Conservation (phyloP, 2,888 invertebrate genomes). For the Exocentrus adspersus region DNA sequence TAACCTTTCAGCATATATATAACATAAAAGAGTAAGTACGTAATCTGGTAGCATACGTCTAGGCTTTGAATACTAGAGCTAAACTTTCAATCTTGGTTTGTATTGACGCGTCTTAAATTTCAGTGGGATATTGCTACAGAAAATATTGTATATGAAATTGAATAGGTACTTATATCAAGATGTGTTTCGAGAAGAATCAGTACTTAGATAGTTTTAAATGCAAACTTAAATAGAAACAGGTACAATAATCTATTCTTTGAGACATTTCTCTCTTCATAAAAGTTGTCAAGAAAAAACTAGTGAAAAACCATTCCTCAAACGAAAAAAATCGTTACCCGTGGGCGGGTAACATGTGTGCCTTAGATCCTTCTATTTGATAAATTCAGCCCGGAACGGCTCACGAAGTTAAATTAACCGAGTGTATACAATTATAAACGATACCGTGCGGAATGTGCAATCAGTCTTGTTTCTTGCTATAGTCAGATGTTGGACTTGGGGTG, state of each 20-base stretch:
- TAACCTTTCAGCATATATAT: constrained; percentile 11
- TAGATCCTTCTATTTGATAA: background rate
- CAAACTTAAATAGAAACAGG: too few species aligned
- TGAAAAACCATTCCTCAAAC: too few species aligned
- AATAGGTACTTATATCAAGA: too few species aligned
- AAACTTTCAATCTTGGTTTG: constrained; percentile 7
- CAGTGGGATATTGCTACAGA: background rate
- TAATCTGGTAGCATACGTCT: constrained; percentile 3
- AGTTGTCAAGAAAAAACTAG: too few species aligned
- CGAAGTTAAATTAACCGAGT: constrained; percentile 21
- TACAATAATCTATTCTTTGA: too few species aligned
- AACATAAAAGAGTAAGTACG: constrained; percentile 11
- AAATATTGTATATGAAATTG: background rate
- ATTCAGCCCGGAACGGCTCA: background rate
- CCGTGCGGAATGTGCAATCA: constrained; percentile 25
- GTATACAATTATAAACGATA: constrained; percentile 26
- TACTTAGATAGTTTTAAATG: too few species aligned
- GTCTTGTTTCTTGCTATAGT: constrained; percentile 24
- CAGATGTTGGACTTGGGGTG: constrained; percentile 13
- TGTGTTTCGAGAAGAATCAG: too few species aligned
- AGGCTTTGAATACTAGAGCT: background rate
- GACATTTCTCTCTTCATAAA: too few species aligned
- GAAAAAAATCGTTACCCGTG: background rate
- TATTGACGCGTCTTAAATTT: constrained; percentile 5
- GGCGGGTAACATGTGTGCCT: background rate